These are phyloP conservation scores for Falco cherrug DNA, from an alignment of 2,797 vertebrate genomes.

Conservation along the genomic window DNA sequence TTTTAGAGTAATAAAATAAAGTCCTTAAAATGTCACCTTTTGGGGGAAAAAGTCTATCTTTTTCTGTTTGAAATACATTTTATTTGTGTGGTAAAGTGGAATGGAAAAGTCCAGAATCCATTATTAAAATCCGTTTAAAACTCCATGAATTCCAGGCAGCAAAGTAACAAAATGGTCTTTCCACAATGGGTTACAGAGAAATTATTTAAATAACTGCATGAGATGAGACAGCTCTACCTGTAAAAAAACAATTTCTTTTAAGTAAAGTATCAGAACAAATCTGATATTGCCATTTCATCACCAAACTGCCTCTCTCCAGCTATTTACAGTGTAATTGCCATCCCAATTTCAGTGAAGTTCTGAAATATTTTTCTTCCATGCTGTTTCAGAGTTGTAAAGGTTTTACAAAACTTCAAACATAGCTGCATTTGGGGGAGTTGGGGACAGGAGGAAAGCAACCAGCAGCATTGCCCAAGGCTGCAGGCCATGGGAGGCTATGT, in stretches of 20 bases:
- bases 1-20: not conserved
- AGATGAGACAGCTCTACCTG: not conserved
- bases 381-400: slow-evolving; percentile 10
- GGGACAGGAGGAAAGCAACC: not conserved
- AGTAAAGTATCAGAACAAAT: slow-evolving; percentile 50
- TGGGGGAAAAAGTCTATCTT: not conserved
- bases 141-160: not conserved
- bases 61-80: not conserved
- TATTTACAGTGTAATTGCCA: slow-evolving; percentile 49
- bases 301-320: slow-evolving; percentile 17
- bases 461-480: not conserved
- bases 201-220: slow-evolving; percentile 39
- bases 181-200: not conserved
- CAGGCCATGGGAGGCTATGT: not conserved
- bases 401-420: slow-evolving; percentile 30
- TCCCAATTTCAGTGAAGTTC: slow-evolving; percentile 28
- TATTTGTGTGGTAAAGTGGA: not conserved
- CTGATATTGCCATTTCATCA: slow-evolving; percentile 39
- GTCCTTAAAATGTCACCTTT: not conserved
- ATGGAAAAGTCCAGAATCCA: not conserved
- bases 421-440: not conserved
- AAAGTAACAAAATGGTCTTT: not conserved
- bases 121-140: slow-evolving; percentile 2
- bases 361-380: slow-evolving; percentile 34
- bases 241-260: slow-evolving; percentile 39